Conservation (phyloP, 2,888 invertebrate species). For the Acrobasis repandana region DNA sequence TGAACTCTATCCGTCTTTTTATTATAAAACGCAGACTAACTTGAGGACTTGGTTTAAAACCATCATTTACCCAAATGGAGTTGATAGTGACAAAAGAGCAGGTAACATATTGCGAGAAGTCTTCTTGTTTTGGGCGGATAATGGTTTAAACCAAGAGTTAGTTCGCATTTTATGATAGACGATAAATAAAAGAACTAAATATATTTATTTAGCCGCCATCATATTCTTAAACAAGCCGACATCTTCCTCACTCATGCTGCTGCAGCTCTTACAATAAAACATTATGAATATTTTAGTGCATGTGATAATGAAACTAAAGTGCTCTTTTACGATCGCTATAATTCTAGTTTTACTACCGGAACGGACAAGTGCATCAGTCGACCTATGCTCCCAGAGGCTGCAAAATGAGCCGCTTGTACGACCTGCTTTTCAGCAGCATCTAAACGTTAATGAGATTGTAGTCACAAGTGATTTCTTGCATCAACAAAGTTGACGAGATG, state of each 20-base stretch:
- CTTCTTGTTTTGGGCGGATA: too few relatives aligned
- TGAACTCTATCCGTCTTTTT: too few relatives aligned
- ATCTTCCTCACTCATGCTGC: neutral
- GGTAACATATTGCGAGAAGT: too few relatives aligned
- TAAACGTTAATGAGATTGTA: slow-evolving; percentile 28
- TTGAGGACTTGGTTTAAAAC: too few relatives aligned
- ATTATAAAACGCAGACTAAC: too few relatives aligned
- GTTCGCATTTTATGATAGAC: too few relatives aligned
- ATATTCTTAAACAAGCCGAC: neutral
- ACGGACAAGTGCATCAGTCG: slow-evolving; percentile 16
- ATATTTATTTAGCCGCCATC: too few relatives aligned
- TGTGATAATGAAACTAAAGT: slow-evolving; percentile 12
- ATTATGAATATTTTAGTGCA: slow-evolving; percentile 8
- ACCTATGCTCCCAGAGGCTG: slow-evolving; percentile 26
- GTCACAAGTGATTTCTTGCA: slow-evolving; percentile 25
- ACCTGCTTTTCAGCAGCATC: slow-evolving; percentile 29
- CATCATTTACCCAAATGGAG: too few relatives aligned
- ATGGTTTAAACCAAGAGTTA: too few relatives aligned
- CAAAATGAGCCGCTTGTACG: slow-evolving; percentile 25
- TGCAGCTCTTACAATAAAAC: slow-evolving; percentile 14
- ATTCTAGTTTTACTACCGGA: slow-evolving; percentile 16
- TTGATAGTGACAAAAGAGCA: too few relatives aligned
- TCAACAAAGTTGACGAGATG: slow-evolving; percentile 24
- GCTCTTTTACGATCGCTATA: slow-evolving; percentile 11
- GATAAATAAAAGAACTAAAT: too few relatives aligned